Evolutionary conservation across 2,113 vertebrate genomes (phyloP), one percentile per base, ranked within the genome.

Genomic region (Cheilinus undulatus): DNA sequence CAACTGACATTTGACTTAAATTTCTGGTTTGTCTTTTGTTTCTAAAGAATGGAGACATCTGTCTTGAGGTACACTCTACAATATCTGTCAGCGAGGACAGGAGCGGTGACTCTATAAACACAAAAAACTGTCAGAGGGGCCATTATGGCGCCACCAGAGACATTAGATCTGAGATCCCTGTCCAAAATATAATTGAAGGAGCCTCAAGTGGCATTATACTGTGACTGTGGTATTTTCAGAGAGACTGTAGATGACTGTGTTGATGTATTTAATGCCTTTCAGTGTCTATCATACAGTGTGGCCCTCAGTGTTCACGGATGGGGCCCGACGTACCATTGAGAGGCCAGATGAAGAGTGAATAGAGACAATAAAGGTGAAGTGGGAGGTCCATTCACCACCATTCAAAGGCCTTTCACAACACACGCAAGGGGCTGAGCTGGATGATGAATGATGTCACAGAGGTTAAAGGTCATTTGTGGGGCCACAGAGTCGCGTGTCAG

Each of bases 331-430:
- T 24, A 50, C 59, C 65, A 78, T 73, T 57, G 67, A 80, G 70
- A 52, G 70, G 38, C 36, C 61, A 19, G 51, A 69, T 80, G 45
- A 36, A 45, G 53, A 30, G 30, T 86, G 82, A 88, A 88, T 68
- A 27, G 56, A 56, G 56, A 87, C 79, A 85, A 89, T 86, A 52
- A 76, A 83, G 77, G 46, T 78, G 83, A 58, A 76, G 85, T 67
- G 77, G 85, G 88, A 90, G 83, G 77, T 80, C 90, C 68, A 78
- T 88, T 91, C 81, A 78, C 5, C 19, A 49, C 67, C 56, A 76
- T 71, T 86, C 69, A 83, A 82, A 78, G 58, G 61, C 52, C 43
- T 80, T 78, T 87, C 77, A 83, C 52, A 60, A 32, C 56, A 42
- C n/a, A 46, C 60, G 51, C 40, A 69, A 62, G 26, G 34, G 63